Evolutionary conservation across 2,113 vertebrate genomes (phyloP), one percentile per base, ranked within the genome.

Genomic region (Scalopus aquaticus): DNA sequence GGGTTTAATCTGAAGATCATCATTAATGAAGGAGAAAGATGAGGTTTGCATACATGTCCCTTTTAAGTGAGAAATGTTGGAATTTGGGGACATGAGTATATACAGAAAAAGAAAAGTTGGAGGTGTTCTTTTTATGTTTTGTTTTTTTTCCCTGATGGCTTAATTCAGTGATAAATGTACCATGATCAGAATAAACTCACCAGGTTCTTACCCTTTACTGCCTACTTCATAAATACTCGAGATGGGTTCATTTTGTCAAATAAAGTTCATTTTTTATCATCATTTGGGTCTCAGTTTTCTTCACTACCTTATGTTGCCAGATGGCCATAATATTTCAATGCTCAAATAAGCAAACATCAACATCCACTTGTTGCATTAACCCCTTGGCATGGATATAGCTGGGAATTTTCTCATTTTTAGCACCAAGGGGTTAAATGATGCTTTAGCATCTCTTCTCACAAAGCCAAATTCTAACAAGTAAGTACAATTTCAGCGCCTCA

Each of bases 1-100:
- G 98, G 98, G 97, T 97, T 98, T 97, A 97, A 90, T 97, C 97
- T 98, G 97, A 98, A 98, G 98, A 97, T 98, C 98, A 98, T 97
- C 96, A 97, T 95, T 97, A 97, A 96, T 98, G 97, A 92, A 96
- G 97, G 97, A 96, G 97, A 94, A 96, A 98, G 96, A 98, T 97
- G 89, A 98, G 94, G 98, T 97, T 96, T 97, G 97, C 96, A 97
- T 97, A 97, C 97, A 88, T 9, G 30, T 88, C 97, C 95, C 97
- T 97, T 81, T 72, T 94, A 97, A 95, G 95, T 88, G 95, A 95
- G 95, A 93, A 96, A 93, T 90, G 97, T 94, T 97, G 13, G 26
- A 96, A 94, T 82, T 51, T 32, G 93, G 97, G 96, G 97, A 95
- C 49, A 0, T 90, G 96, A 97, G 37, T 6, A 0, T 82, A 83